Conservation (phyloP, 2,797 vertebrate genomes). For the Percopsis omiscomaycus region DNA sequence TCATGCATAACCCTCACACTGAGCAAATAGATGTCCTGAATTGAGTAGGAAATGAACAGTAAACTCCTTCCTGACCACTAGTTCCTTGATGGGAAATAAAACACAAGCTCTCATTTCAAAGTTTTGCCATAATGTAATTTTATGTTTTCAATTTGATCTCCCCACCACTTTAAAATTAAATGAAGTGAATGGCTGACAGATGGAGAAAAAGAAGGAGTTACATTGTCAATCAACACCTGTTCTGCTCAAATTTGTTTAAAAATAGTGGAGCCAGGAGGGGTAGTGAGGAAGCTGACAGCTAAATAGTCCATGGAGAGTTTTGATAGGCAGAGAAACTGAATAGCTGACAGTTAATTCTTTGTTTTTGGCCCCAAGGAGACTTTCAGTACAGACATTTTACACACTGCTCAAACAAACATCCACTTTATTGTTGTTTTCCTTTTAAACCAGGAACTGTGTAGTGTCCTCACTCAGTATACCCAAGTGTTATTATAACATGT, state of each 20-base stretch:
- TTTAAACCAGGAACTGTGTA: conserved; percentile 54
- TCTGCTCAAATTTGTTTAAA: conserved; percentile 72
- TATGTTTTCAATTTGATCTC: conserved; percentile 51
- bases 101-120: conserved; percentile 35
- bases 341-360: conserved; percentile 75
- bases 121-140: conserved; percentile 49
- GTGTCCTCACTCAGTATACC: conserved; percentile 45
- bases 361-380: conserved; percentile 70
- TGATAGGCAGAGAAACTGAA: conserved; percentile 73
- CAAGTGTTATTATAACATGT: conserved; percentile 27
- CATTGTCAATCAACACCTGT: conserved; percentile 78
- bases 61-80: not conserved
- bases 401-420: conserved; percentile 69
- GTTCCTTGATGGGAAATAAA: conserved; percentile 37
- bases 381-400: conserved; percentile 68
- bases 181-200: conserved; percentile 52
- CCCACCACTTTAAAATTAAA: conserved; percentile 53
- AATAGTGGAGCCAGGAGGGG: conserved; percentile 70
- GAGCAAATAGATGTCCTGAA: conserved; percentile 55
- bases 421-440: conserved; percentile 41
- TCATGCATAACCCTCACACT: conserved; percentile 36
- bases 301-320: conserved; percentile 78
- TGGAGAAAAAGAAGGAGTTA: conserved; percentile 61
- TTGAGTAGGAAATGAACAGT: conserved; percentile 4
- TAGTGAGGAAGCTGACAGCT: conserved; percentile 71